Evolutionary conservation across 1,140 invertebrate genomes (phyloP).

Genomic region (fruit fly (Drosophila melanogaster)): DNA sequence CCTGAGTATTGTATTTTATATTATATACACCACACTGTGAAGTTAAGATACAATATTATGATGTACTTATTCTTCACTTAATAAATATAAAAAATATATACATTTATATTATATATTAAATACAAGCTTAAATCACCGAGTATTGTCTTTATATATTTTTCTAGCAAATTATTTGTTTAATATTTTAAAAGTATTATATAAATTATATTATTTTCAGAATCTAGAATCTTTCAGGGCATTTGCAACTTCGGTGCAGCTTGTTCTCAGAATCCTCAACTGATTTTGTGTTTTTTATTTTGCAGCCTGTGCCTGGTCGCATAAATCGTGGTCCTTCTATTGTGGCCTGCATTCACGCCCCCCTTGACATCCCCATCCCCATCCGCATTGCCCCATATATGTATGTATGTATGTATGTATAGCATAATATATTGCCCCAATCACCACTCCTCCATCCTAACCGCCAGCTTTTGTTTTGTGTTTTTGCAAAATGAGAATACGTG

Average conservation of each 20-base stretch:
- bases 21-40: no score
- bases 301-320: conserved; percentile 45
- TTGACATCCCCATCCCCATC: background rate
- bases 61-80: no score
- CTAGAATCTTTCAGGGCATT: conserved; percentile 12
- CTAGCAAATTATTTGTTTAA: no score
- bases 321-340: conserved; percentile 76
- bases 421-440: conserved; percentile 4
- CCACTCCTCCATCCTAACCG: conserved; percentile 13
- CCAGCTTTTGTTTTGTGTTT: conserved; percentile 60
- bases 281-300: conserved; percentile 46
- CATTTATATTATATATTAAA: no score
- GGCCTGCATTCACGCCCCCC: conserved; percentile 28
- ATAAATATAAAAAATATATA: no score
- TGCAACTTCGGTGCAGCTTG: background rate
- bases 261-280: background rate
- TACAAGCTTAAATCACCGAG: no score
- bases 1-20: no score
- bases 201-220: no score
- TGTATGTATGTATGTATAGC: background rate
- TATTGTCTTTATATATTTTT: no score
- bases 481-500: conserved; percentile 81
- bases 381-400: background rate
- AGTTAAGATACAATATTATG: no score
- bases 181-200: no score